Percentiles rank a stretch among this genome's conserved stretches.
These are phyloP conservation scores for Trissolcus brochymenae DNA, from an alignment of 2,888 invertebrate genomes.

Conservation along the genomic window DNA sequence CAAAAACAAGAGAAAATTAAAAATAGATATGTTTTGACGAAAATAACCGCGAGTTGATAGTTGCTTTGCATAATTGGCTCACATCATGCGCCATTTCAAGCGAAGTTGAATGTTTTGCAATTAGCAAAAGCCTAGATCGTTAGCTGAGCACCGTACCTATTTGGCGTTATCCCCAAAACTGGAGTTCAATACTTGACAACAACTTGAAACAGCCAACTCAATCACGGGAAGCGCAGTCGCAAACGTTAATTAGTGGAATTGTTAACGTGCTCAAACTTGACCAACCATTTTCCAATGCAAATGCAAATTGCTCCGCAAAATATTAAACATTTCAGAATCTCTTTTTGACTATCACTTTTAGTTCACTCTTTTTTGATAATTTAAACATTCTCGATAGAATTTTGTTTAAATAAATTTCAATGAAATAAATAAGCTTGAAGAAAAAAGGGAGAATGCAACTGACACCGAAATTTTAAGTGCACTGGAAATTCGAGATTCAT, in stretches of 20 bases:
- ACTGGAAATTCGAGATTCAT: not conserved
- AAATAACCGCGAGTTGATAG: not conserved
- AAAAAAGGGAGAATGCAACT: too few relatives aligned
- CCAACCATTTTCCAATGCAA: conserved; percentile 4
- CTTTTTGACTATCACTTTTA: not conserved
- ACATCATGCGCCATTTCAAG: conserved; percentile 18
- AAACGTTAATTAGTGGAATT: conserved; percentile 13
- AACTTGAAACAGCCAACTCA: conserved; percentile 22
- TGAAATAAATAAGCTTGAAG: not conserved
- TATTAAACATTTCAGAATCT: too few relatives aligned
- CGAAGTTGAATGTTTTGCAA: conserved; percentile 19
- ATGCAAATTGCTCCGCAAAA: not conserved
- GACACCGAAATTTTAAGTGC: not conserved
- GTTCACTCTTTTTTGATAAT: too few relatives aligned
- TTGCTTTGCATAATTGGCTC: conserved; percentile 26
- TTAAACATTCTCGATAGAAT: too few relatives aligned
- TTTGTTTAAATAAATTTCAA: not conserved
- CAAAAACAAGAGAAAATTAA: not conserved
- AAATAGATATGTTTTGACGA: conserved; percentile 10
- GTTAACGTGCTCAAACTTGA: not conserved
- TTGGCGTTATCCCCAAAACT: conserved; percentile 22
- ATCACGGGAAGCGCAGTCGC: conserved; percentile 7
- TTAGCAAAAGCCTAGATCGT: conserved; percentile 10
- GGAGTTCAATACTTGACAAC: conserved; percentile 18
- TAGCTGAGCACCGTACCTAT: conserved; percentile 4